Base-by-base conservation (phyloP, 92 coral and sea anemone species). In the Bergia sp. region DNA sequence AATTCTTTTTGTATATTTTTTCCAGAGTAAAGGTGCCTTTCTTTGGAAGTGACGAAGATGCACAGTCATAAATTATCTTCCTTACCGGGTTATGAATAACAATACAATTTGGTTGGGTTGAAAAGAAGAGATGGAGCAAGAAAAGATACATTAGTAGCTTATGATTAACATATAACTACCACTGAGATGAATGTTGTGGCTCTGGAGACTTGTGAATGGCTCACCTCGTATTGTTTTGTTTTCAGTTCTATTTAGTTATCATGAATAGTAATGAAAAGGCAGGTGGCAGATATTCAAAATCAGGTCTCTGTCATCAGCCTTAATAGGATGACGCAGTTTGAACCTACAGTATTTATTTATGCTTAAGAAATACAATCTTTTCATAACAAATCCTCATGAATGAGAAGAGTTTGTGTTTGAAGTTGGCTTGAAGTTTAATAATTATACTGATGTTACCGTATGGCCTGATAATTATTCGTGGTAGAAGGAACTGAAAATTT, bases 181-280 rank as follows among this genome's bases (percentile, higher is more conserved):
- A 13, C 77, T 7, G 66, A 72, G 87, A 12, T 10, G 45, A 29
- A 20, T 84, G 87, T 84, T 84, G 13, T 84, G 87, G 45, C 78
- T 45, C 72, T 84, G 20, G 58, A 39, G 67, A 38, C 43, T 73
- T 84, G 75, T 84, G 87, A 84, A 72, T 84, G 87, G 87, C 64
- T n/a, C 29, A 5, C 13, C 20, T 39, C 4, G 77, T 73, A 84
- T 69, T 84, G 87, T 84, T 84, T 84, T 84, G 79, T 67, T 84
- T 84, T 43, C 64, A 47, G 77, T 71, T 84, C 77, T 84, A 84
- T 84, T 84, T 71, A 71, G 41, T 44, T 45, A 45, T 50, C 45
- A 84, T 84, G 87, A 84, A 84, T 84, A 84, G 78, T 84, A 84
- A 84, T 84, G 87, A 45, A 69, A 16, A 67, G 79, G 41, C 87